Evolutionary conservation across 2,113 vertebrate genomes (phyloP).

Genomic region (Camelus bactrianus): DNA sequence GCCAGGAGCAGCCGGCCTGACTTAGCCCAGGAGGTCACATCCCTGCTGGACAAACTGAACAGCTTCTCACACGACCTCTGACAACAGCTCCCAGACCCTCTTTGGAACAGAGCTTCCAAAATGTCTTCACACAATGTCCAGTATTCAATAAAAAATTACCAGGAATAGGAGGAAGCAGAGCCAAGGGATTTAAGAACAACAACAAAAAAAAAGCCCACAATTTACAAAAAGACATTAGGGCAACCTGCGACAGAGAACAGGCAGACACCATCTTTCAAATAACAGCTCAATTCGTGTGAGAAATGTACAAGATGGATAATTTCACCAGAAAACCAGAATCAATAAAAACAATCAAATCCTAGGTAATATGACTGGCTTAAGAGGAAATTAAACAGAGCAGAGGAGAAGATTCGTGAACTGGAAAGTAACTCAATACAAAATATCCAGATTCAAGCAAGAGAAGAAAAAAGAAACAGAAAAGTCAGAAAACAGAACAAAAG

Average conservation of each 20-base stretch:
- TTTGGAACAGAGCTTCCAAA: background rate
- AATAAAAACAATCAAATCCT: background rate
- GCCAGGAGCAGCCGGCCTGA: background rate
- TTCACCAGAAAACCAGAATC: background rate
- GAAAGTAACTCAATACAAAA: background rate
- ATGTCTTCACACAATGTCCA: background rate
- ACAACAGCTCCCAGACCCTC: background rate
- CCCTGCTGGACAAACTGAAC: background rate
- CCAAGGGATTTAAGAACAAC: background rate
- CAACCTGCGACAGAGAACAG: background rate
- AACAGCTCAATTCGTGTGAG: background rate
- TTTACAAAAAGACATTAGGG: background rate
- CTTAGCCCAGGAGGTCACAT: rapidly evolving
- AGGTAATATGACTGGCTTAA: background rate
- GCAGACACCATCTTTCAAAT: background rate
- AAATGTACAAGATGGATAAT: background rate
- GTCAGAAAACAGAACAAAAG: background rate
- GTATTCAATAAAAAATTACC: background rate
- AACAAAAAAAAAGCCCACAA: background rate
- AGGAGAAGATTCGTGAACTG: background rate
- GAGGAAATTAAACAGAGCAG: background rate
- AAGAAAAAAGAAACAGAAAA: background rate
- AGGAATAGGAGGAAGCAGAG: background rate
- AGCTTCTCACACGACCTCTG: rapidly evolving
- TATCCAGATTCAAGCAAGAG: background rate